Percentiles rank a stretch among this genome's conserved stretches.
phyloP scores from a whole-genome alignment of 2,113 vertebrate species.

The Pelvicachromis taeniatus region DNA sequence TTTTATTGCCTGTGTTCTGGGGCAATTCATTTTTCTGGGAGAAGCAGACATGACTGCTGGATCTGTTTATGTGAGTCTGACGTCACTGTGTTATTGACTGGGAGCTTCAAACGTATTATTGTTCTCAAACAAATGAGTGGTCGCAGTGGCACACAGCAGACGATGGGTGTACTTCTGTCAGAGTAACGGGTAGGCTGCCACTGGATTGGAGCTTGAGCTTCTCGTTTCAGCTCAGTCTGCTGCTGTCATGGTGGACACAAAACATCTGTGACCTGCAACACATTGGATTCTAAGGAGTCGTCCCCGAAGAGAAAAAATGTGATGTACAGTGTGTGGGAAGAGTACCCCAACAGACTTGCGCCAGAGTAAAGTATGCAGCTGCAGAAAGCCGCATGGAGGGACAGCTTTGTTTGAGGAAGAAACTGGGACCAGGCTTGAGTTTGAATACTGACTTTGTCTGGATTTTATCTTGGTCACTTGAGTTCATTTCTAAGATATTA shows the following conservation, averaged over 20 bases:
- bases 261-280: not conserved
- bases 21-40: not conserved
- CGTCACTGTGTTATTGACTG: conserved; percentile 36
- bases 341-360: not conserved
- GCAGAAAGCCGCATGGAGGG: not conserved
- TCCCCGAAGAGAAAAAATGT: conserved; percentile 20
- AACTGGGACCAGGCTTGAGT: not conserved
- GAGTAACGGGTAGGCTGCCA: conserved; percentile 25
- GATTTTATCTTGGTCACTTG: not conserved
- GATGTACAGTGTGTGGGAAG: conserved; percentile 8
- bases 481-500: not conserved
- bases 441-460: not conserved
- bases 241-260: not conserved
- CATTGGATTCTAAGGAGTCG: not conserved
- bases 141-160: conserved; percentile 22
- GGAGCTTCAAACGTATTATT: conserved; percentile 52
- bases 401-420: not conserved
- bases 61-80: conserved; percentile 37
- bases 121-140: conserved; percentile 52
- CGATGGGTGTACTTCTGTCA: conserved; percentile 7
- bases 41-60: not conserved
- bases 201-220: conserved; percentile 45
- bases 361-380: conserved; percentile 8
- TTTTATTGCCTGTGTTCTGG: not conserved
- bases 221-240: not conserved